A percentile compares a stretch with the other conserved stretches of the same genome.
Evolutionary conservation across 2,888 invertebrate genomes (phyloP).

Genomic region (Trachelus tabidus): DNA sequence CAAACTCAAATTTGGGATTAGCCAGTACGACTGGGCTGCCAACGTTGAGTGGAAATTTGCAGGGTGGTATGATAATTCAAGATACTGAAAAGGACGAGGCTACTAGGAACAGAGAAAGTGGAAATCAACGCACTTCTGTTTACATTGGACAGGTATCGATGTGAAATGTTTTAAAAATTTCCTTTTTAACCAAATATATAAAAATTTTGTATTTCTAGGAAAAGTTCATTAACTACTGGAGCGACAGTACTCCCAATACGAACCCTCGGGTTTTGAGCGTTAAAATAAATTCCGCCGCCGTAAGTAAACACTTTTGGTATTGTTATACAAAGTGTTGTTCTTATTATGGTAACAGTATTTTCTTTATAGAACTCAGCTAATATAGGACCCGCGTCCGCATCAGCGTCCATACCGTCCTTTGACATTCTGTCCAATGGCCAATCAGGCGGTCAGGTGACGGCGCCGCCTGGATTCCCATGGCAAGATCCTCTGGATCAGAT

Average conservation of each 20-base stretch:
- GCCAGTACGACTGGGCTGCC: conserved; percentile 15
- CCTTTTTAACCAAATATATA: neutral
- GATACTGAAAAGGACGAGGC: conserved; percentile 56
- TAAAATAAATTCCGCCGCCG: conserved; percentile 59
- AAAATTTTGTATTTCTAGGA: conserved; percentile 48
- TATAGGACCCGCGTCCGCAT: conserved; percentile 39
- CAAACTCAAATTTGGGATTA: conserved; percentile 35
- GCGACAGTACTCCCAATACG: conserved; percentile 43
- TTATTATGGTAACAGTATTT: neutral
- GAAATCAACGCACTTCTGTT: conserved; percentile 60
- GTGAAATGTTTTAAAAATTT: neutral
- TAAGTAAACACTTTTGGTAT: conserved; percentile 39
- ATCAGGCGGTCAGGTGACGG: conserved; percentile 43
- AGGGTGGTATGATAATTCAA: conserved; percentile 56
- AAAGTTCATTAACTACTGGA: conserved; percentile 62
- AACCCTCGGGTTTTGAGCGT: conserved; percentile 56
- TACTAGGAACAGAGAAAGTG: conserved; percentile 52
- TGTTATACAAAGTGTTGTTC: conserved; percentile 16
- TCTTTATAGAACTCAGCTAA: conserved; percentile 46
- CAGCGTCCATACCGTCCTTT: conserved; percentile 39
- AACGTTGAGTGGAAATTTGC: conserved; percentile 42
- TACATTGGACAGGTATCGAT: conserved; percentile 64
- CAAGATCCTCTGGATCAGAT: conserved; percentile 61
- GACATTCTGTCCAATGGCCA: conserved; percentile 46
- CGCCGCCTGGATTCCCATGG: conserved; percentile 59